These are phyloP conservation scores for Eristalinus sepulchralis DNA, from an alignment of 2,888 invertebrate genomes.

Conservation along the genomic window DNA sequence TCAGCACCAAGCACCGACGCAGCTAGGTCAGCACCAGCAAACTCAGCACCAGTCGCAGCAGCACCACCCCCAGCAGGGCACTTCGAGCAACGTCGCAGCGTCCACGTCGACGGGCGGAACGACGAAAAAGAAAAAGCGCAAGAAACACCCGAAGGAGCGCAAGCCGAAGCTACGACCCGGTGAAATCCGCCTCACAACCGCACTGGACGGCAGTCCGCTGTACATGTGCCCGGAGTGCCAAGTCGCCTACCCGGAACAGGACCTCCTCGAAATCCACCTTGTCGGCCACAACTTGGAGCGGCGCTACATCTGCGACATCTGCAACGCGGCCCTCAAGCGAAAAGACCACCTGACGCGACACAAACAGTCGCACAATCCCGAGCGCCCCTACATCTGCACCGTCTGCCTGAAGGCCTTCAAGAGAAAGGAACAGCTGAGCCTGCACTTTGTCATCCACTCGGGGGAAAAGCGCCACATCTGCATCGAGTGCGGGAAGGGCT, in stretches of 20 bases:
- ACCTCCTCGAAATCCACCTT: conserved; percentile 90
- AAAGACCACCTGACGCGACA: conserved; percentile 94
- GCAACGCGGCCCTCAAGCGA: conserved; percentile 92
- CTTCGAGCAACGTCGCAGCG: conserved; percentile 63
- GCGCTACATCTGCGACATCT: conserved; percentile 92
- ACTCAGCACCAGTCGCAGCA: conserved; percentile 74
- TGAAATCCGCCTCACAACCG: conserved; percentile 90
- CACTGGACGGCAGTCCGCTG: conserved; percentile 90
- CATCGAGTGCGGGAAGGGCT: conserved; percentile 92
- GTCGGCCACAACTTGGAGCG: conserved; percentile 92
- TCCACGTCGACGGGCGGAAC: conserved; percentile 76
- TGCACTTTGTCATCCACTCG: conserved; percentile 94
- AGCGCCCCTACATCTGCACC: conserved; percentile 92
- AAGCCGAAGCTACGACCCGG: conserved; percentile 91
- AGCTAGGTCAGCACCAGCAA: conserved; percentile 67
- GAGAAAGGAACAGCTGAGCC: conserved; percentile 92
- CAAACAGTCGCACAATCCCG: conserved; percentile 94
- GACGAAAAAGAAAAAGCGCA: conserved; percentile 90
- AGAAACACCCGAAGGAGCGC: conserved; percentile 87
- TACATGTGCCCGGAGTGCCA: conserved; percentile 94
- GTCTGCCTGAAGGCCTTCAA: conserved; percentile 94
- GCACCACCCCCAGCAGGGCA: conserved; percentile 72
- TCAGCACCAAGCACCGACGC: conserved; percentile 76
- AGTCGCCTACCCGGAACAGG: conserved; percentile 93
- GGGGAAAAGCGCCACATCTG: conserved; percentile 92